A percentile compares a stretch with the other conserved stretches of the same genome.
Evolutionary conservation across 2,797 vertebrate genomes (phyloP).

Genomic region (Oreortyx pictus): DNA sequence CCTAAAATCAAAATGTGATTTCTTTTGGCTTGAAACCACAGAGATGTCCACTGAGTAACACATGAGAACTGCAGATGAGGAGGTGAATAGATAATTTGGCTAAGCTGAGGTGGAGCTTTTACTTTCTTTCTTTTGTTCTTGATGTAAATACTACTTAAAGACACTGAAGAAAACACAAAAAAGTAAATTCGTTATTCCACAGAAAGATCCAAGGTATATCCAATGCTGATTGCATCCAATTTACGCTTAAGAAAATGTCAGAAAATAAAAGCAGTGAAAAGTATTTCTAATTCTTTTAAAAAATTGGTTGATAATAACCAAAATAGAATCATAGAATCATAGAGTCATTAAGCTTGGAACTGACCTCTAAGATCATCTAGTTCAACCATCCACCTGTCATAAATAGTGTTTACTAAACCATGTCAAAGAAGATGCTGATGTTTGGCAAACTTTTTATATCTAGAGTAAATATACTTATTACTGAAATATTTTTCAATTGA

Average conservation of each 20-base stretch:
- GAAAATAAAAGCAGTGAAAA: neutral
- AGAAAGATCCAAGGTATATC: neutral
- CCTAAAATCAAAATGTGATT: slow-evolving; percentile 32
- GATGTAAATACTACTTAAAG: neutral
- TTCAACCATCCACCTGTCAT: too few relatives aligned
- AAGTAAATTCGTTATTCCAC: neutral
- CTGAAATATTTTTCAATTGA: neutral
- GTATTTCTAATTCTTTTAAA: neutral
- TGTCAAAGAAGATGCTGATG: neutral
- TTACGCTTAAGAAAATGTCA: neutral
- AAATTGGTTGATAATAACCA: neutral
- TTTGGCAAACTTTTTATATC: neutral
- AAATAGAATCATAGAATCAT: neutral
- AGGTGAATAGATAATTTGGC: neutral
- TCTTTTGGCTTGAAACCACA: neutral
- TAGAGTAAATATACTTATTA: neutral
- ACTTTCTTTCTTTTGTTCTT: neutral
- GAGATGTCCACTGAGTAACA: neutral
- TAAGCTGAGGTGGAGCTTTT: neutral
- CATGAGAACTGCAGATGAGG: neutral
- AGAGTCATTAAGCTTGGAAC: too few relatives aligned
- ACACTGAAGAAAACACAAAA: neutral
- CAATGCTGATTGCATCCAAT: neutral
- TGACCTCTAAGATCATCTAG: too few relatives aligned
- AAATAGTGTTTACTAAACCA: too few relatives aligned